Conservation (phyloP, 2,797 vertebrate genomes). For the Falco peregrinus region DNA sequence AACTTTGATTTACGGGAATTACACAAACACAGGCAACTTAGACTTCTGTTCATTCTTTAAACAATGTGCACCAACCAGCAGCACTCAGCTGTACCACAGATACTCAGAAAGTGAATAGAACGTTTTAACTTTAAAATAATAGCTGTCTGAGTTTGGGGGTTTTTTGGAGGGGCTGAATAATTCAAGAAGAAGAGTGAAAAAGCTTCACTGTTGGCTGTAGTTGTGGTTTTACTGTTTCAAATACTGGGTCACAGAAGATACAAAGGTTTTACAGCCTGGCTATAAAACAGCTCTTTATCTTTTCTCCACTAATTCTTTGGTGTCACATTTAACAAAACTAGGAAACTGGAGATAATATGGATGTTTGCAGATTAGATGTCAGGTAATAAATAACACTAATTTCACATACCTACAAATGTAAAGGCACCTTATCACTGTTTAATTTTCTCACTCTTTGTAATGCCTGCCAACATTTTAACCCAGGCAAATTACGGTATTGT, state of each 20-base stretch:
- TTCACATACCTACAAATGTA: constrained; percentile 78
- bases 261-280: constrained; percentile 75
- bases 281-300: constrained; percentile 79
- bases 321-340: constrained; percentile 79
- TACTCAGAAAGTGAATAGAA: neutral
- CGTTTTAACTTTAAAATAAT: neutral
- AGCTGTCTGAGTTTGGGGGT: neutral
- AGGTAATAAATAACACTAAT: constrained; percentile 83
- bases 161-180: neutral
- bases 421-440: constrained; percentile 78
- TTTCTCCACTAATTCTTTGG: constrained; percentile 65
- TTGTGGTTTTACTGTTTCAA: constrained; percentile 53
- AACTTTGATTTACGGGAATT: neutral
- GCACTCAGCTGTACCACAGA: neutral
- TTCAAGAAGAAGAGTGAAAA: neutral
- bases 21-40: neutral
- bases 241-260: constrained; percentile 67
- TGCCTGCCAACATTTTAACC: constrained; percentile 78
- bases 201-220: neutral
- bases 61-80: neutral
- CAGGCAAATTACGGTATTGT: constrained; percentile 69
- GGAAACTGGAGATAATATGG: constrained; percentile 79
- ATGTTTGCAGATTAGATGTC: constrained; percentile 79
- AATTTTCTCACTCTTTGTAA: constrained; percentile 76
- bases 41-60: neutral